Conservation (phyloP, 2,797 vertebrate genomes). For the Iguana delicatissima region DNA sequence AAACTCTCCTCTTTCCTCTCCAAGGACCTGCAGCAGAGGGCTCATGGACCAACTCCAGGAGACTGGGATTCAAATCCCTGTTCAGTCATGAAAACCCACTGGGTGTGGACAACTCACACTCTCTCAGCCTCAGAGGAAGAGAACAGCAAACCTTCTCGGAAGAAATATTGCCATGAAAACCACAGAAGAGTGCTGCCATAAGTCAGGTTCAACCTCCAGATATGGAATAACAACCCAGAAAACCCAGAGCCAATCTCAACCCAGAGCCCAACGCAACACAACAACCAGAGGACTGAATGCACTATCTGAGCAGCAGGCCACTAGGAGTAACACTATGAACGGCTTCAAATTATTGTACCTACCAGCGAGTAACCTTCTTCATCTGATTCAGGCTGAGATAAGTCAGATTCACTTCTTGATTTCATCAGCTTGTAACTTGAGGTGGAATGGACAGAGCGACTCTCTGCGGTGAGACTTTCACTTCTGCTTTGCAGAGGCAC, state of each 20-base stretch:
- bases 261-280: background rate
- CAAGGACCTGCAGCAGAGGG: no score
- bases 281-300: background rate
- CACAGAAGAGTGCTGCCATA: no score
- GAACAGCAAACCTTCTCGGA: no score
- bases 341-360: conserved; percentile 52
- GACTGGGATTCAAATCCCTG: no score
- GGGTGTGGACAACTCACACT: no score
- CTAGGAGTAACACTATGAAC: background rate
- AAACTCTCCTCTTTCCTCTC: no score
- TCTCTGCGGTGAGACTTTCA: conserved; percentile 96
- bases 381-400: conserved; percentile 97
- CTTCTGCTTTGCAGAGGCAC: conserved; percentile 82
- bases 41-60: no score
- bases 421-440: conserved; percentile 93
- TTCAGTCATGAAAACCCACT: no score
- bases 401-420: conserved; percentile 96
- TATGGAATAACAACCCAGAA: background rate
- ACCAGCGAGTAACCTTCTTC: conserved; percentile 94
- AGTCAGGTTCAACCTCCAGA: no score
- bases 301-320: no score
- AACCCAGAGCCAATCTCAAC: background rate
- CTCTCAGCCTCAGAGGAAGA: no score
- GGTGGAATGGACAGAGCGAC: conserved; percentile 87
- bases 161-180: no score